phyloP scores from a whole-genome alignment of 1,140 invertebrate genomes.

The Polypedilum vanderplanki region DNA sequence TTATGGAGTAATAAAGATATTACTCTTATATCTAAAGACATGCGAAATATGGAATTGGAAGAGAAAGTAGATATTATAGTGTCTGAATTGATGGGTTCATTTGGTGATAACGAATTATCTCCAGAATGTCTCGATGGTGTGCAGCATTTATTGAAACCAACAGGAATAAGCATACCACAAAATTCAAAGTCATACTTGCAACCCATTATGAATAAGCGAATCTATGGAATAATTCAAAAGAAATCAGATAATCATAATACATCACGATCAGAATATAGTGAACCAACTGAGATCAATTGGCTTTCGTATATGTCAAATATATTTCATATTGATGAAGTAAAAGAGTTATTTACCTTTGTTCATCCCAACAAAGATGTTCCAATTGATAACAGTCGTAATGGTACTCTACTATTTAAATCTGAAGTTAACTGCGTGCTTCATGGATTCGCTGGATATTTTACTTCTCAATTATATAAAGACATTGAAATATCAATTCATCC shows the following conservation, averaged over 20 bases:
- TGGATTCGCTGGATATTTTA: conserved; percentile 94
- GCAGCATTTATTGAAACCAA: conserved; percentile 76
- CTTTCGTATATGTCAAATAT: conserved; percentile 90
- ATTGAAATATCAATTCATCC: conserved; percentile 85
- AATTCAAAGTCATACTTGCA: conserved; percentile 87
- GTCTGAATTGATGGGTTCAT: conserved; percentile 93
- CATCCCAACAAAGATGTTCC: conserved; percentile 69
- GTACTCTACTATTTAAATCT: conserved; percentile 60
- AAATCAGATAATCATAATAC: conserved; percentile 35
- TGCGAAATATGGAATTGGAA: conserved; percentile 75
- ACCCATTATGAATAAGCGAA: conserved; percentile 58
- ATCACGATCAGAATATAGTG: conserved; percentile 53
- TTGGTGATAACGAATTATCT: conserved; percentile 97
- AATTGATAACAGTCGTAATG: conserved; percentile 72
- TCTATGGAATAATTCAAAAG: conserved; percentile 46
- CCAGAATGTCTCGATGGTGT: conserved; percentile 98
- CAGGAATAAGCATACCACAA: conserved; percentile 87
- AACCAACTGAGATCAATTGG: conserved; percentile 87
- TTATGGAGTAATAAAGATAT: conserved; percentile 70
- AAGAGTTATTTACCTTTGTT: conserved; percentile 77
- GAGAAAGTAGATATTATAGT: conserved; percentile 92
- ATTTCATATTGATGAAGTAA: conserved; percentile 69
- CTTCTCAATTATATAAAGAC: conserved; percentile 76
- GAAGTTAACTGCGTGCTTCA: conserved; percentile 73
- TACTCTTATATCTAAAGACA: conserved; percentile 77